Base-by-base conservation (phyloP, 2,888 invertebrate species). In the Chrysodeixis includens region DNA sequence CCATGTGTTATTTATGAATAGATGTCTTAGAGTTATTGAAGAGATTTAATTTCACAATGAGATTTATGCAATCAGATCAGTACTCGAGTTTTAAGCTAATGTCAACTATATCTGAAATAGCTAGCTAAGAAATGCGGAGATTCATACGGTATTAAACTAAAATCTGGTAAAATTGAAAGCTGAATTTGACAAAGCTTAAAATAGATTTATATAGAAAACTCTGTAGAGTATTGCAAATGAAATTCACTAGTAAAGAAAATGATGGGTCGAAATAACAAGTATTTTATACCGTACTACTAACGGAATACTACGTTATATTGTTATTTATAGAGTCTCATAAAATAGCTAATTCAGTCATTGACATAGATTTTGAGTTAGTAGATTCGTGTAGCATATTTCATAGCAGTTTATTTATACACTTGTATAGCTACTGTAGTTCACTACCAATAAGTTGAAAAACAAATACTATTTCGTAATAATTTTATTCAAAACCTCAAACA, bases 271-370 rank as follows among this genome's bases (percentile, higher is more conserved):
- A 54, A 30, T 73, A 70, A 71, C 62, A 76, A 58, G 57, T 59
- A 69, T 71, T 62, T 57, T 58, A 70, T 71, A 69, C 66, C 53
- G n/a, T 66, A 71, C 62, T 55, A 69, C 60, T 75, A 72, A 76
- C 73, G 61, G 71, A 82, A 76, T 74, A 75, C 56, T 64, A 69
- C 68, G 75, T 76, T 77, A 77, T 77, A 68, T 71, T 70, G 60
- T 66, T 90, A 90, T 91, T 90, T 90, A 91, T 85, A 85, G 87
- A 78, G 71, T 56, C 80, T 75, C 86, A 85, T 91, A 91, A 92
- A 92, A 88, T 86, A 76, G 79, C 75, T 86, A 87, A 90, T 89
- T 87, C 85, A 84, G 84, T 79, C 86, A 92, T 91, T 91, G 90
- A 87, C 90, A 91, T 79, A 87, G 82, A 86, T 90, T 83, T 83